Evolutionary conservation across 2,113 vertebrate species (phyloP).

Genomic region (Austrofundulus limnaeus): DNA sequence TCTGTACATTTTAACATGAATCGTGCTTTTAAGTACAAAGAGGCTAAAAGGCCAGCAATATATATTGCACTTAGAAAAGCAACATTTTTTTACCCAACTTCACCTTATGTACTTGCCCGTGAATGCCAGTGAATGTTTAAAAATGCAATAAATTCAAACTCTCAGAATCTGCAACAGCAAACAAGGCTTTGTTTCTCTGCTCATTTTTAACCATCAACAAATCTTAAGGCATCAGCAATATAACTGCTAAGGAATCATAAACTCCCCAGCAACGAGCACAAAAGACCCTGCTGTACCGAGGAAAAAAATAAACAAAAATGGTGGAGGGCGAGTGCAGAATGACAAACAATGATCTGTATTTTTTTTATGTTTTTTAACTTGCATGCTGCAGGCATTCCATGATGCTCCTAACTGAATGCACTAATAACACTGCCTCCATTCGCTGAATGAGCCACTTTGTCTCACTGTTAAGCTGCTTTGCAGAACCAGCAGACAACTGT

Average conservation of each 20-base stretch:
- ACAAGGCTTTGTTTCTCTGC: constrained; percentile 62
- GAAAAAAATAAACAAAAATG: constrained; percentile 2
- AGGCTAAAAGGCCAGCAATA: not conserved
- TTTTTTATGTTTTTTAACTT: constrained; percentile 40
- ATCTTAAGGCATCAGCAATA: constrained; percentile 48
- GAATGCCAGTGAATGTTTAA: constrained; percentile 26
- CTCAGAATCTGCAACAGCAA: constrained; percentile 37
- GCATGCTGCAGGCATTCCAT: constrained; percentile 57
- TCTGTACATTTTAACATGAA: too few species aligned
- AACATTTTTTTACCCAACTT: constrained; percentile 19
- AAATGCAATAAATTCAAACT: constrained; percentile 31
- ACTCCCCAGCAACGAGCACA: constrained; percentile 40
- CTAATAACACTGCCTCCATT: constrained; percentile 57
- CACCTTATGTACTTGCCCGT: constrained; percentile 20
- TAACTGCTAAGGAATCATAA: constrained; percentile 28
- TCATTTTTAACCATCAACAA: constrained; percentile 26
- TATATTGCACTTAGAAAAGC: too few species aligned
- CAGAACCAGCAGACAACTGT: constrained; percentile 48
- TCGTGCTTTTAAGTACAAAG: not conserved
- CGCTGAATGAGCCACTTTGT: constrained; percentile 67
- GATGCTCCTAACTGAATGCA: constrained; percentile 57
- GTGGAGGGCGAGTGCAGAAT: constrained; percentile 13
- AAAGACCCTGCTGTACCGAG: constrained; percentile 45
- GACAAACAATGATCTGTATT: constrained; percentile 54
- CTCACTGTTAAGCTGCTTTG: constrained; percentile 49